Evolutionary conservation across 2,113 vertebrate genomes (phyloP).

Genomic region (Noturus placidus): DNA sequence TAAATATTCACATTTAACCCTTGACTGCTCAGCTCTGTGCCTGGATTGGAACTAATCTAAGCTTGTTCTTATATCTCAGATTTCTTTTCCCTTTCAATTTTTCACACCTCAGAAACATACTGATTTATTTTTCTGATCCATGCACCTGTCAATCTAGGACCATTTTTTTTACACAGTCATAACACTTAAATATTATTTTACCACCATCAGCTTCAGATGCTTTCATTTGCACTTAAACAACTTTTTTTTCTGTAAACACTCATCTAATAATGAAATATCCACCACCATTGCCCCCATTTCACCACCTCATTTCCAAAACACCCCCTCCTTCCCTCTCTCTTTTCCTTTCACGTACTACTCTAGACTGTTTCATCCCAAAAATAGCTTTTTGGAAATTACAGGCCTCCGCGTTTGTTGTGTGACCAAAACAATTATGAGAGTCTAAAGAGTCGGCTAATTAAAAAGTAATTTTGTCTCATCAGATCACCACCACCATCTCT

Average conservation of each 20-base stretch:
- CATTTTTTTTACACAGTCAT: conserved; percentile 2
- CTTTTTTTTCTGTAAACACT: conserved; percentile 17
- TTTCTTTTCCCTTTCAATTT: background rate
- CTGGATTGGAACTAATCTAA: background rate
- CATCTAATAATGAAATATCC: conserved; percentile 15
- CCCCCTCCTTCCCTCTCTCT: background rate
- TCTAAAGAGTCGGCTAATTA: conserved; percentile 86
- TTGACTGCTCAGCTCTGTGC: background rate
- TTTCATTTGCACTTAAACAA: conserved; percentile 36
- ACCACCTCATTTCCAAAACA: conserved; percentile 13
- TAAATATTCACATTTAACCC: background rate
- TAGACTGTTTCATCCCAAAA: conserved; percentile 61
- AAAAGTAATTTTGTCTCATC: conserved; percentile 88
- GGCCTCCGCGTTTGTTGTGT: conserved; percentile 75
- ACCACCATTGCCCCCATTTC: conserved; percentile 14
- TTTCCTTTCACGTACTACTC: conserved; percentile 15
- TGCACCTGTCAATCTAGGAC: background rate
- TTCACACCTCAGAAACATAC: background rate
- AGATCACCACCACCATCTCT: conserved; percentile 75
- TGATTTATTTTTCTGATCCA: background rate
- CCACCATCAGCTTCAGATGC: conserved; percentile 6
- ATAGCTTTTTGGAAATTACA: conserved; percentile 79
- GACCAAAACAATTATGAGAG: conserved; percentile 89
- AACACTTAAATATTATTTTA: conserved; percentile 10
- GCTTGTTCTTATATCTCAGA: background rate